Base-by-base conservation (phyloP, 1,140 invertebrate species). In the Drosophila sucinea region DNA sequence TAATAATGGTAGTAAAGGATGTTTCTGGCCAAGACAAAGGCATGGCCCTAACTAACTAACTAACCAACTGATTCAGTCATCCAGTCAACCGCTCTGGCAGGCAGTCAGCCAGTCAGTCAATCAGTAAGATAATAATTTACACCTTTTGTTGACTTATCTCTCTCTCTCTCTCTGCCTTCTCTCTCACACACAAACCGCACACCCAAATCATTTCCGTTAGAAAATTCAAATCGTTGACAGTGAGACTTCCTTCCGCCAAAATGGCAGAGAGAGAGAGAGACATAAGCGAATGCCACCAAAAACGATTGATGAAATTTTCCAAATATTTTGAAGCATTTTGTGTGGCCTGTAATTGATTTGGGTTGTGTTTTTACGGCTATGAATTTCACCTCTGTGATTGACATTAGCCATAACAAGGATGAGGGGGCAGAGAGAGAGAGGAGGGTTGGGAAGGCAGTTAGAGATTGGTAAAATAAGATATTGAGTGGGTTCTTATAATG, bases 321-420 rank as follows among this genome's bases (percentile, higher is more conserved):
- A 51, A 51, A 51, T 51, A 51, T 65, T 73, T 72, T 66, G 60
- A 38, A 60, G 63, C 56, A 58, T 73, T 80, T 73, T 68, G 47
- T 71, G 47, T 57, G 35, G 82, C 57, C 68, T 82, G 82, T 76
- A 77, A 78, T 82, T 86, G 83, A 87, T 82, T 87, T 86, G 82
- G 82, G 82, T 86, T 73, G 47, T 17, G 32, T 58, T 44, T 68
- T 38, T 51, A 29, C 7, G 23, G 47, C 70, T 60, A 62, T 56
- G 63, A 47, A 58, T 44, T 54, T 25, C 35, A 32, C 77, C 76
- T 64, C 76, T 87, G 80, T 89, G 84, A 87, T 87, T 89, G 84
- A 89, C 84, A 51, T 51, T 51, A 51, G 44, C 44, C 41, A 44
- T 7, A 27, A 7, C 2, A 17, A 7, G 17, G 2, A 32, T 8